These are phyloP conservation scores for Sesia bembeciformis DNA, from an alignment of 2,888 invertebrate genomes.

Conservation along the genomic window DNA sequence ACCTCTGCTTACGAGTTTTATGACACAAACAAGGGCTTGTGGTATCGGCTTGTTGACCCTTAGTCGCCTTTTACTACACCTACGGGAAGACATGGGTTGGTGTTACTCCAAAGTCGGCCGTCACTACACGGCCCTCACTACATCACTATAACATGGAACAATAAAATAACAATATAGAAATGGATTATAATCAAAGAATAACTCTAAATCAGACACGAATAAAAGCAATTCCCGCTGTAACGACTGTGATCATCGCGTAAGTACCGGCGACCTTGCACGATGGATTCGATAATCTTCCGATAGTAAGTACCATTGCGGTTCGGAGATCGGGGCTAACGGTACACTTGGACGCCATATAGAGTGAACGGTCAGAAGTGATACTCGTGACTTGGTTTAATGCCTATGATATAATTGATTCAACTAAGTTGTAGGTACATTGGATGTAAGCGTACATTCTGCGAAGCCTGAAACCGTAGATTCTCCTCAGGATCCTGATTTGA, in stretches of 20 bases:
- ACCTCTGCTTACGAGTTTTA: too few relatives aligned
- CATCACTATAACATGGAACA: too few relatives aligned
- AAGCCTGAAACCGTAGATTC: too few relatives aligned
- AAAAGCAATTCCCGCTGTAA: conserved; percentile 1
- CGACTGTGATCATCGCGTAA: conserved; percentile 4
- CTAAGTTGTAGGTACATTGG: too few relatives aligned
- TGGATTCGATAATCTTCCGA: conserved; percentile 53
- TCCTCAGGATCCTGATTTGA: too few relatives aligned
- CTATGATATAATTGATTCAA: too few relatives aligned
- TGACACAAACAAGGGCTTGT: too few relatives aligned
- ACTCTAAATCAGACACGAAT: not conserved
- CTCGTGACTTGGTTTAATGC: not conserved
- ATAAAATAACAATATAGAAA: not conserved
- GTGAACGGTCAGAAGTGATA: conserved; percentile 1
- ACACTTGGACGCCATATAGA: conserved; percentile 17
- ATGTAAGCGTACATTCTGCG: too few relatives aligned
- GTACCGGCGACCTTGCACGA: conserved; percentile 35
- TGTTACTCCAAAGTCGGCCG: too few relatives aligned
- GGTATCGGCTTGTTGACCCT: too few relatives aligned
- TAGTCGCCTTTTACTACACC: too few relatives aligned
- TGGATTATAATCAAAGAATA: not conserved
- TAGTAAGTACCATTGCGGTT: conserved; percentile 41
- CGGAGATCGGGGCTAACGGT: conserved; percentile 52
- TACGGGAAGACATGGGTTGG: too few relatives aligned
- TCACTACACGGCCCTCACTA: not conserved